Evolutionary conservation across 2,113 vertebrate species (phyloP).

Genomic region (Psephotus haematonotus): DNA sequence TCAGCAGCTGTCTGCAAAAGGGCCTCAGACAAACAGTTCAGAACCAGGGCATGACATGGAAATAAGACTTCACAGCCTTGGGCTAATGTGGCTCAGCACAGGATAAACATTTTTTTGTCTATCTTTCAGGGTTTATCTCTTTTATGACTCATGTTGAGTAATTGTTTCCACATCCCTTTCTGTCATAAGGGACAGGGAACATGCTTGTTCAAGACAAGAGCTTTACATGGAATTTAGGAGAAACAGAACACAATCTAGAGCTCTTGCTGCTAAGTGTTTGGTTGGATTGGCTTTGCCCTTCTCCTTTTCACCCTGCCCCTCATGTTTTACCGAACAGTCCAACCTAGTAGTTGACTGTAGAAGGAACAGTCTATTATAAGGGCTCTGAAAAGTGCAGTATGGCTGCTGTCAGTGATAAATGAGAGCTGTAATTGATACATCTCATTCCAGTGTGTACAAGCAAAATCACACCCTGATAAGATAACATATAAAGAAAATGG

Average conservation of each 20-base stretch:
- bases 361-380: not conserved
- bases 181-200: conserved; percentile 61
- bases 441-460: conserved; percentile 32
- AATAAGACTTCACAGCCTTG: conserved; percentile 61
- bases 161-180: conserved; percentile 64
- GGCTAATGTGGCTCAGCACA: conserved; percentile 44
- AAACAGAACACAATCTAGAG: conserved; percentile 2
- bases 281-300: not conserved
- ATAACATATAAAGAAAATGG: conserved; percentile 35
- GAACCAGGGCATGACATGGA: conserved; percentile 59
- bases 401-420: conserved; percentile 27
- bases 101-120: conserved; percentile 70
- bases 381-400: not conserved
- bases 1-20: conserved; percentile 50
- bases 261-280: not conserved
- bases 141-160: conserved; percentile 67
- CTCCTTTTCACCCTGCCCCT: not conserved
- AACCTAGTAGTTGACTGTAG: not conserved
- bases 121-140: conserved; percentile 66
- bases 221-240: conserved; percentile 44
- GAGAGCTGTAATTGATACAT: conserved; percentile 3
- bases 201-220: conserved; percentile 56
- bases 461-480: conserved; percentile 42
- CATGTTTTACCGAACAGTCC: not conserved
- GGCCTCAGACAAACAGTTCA: conserved; percentile 63